These are phyloP conservation scores for Tuberolachnus salignus DNA, from an alignment of 2,888 invertebrate species.

Conservation along the genomic window DNA sequence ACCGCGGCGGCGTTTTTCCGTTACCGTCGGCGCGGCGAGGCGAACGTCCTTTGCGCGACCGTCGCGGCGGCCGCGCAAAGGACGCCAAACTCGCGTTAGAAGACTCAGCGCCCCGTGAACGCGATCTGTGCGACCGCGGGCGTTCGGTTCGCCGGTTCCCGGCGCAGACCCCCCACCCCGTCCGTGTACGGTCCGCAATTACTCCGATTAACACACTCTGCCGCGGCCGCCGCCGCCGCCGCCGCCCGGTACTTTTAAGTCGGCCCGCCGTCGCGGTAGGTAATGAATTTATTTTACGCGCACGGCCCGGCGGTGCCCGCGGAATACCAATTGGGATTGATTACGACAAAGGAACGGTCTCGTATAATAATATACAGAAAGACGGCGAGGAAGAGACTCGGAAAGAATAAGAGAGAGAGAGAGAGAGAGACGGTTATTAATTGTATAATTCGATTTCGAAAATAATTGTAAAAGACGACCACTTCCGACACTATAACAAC, in stretches of 20 bases:
- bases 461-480: constrained; percentile 10
- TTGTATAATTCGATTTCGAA: constrained; percentile 38
- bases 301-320: not conserved
- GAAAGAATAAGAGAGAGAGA: not conserved
- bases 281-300: constrained; percentile 21
- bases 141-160: not conserved
- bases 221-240: not conserved
- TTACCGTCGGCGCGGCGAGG: not conserved
- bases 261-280: not conserved
- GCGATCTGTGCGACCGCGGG: not conserved
- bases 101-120: constrained; percentile 7
- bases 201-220: constrained; percentile 3
- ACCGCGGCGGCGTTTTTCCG: not conserved
- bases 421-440: not conserved
- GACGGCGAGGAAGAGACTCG: not conserved
- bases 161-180: too few species aligned
- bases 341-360: constrained; percentile 16
- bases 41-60: not conserved
- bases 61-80: not conserved
- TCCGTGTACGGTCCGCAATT: constrained; percentile 7
- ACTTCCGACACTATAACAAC: not conserved
- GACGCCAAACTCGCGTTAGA: constrained; percentile 24
- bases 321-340: constrained; percentile 48
- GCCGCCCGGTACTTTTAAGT: not conserved
- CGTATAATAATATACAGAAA: not conserved